These are phyloP conservation scores for Hypomecis punctinalis DNA, from an alignment of 2,888 invertebrate genomes.

Conservation along the genomic window DNA sequence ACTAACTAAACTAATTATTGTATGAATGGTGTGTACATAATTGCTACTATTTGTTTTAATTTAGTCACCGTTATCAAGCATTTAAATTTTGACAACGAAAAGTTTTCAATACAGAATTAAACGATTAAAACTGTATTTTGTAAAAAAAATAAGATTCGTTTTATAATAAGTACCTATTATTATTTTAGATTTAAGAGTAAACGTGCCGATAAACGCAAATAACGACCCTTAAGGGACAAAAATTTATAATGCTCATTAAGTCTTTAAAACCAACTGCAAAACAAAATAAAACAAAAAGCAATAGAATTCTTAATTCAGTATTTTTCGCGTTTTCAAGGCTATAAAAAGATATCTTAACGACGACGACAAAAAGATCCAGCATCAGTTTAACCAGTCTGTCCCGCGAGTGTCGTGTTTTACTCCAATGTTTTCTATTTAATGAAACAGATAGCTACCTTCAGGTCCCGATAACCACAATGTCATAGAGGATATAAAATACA, in stretches of 20 bases:
- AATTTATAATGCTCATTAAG: background rate
- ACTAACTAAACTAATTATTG: too few species aligned
- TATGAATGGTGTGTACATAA: too few species aligned
- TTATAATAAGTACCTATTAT: too few species aligned
- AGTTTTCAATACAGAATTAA: too few species aligned
- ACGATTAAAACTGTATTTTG: too few species aligned
- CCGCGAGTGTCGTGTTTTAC: slow-evolving; percentile 19
- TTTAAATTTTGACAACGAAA: too few species aligned
- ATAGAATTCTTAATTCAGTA: slow-evolving; percentile 1
- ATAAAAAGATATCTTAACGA: slow-evolving; percentile 16
- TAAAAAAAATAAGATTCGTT: too few species aligned
- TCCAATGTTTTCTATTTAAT: slow-evolving; percentile 45
- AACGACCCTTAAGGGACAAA: background rate
- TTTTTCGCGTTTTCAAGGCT: background rate
- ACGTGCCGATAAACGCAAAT: background rate
- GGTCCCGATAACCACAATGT: slow-evolving; percentile 39
- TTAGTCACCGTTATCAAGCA: too few species aligned
- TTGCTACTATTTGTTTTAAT: too few species aligned
- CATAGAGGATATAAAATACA: background rate
- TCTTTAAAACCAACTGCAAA: background rate
- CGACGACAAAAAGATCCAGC: slow-evolving; percentile 13
- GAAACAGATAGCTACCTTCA: slow-evolving; percentile 43
- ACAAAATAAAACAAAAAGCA: slow-evolving; percentile 4
- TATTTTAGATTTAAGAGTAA: background rate
- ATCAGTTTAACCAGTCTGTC: slow-evolving; percentile 15